Evolutionary conservation across 2,113 vertebrate species (phyloP), one percentile per base, ranked within the genome.

Genomic region (Noctilio leporinus): DNA sequence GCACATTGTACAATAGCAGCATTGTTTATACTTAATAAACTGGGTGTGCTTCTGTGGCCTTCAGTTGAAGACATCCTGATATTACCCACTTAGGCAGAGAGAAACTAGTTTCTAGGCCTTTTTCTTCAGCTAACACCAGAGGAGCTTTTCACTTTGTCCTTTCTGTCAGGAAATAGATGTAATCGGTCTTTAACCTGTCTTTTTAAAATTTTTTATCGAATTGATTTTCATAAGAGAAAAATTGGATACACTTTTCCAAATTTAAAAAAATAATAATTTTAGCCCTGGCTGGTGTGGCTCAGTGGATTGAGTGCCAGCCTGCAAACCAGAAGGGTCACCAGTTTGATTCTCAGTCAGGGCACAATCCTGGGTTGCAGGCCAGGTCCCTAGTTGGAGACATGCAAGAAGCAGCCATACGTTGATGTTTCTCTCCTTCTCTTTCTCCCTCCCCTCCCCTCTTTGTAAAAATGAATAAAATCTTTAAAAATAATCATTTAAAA

Each of bases 141-240:
- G 33, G 45, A 43, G 14, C 24, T 83, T 89, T 92, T 91, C 0
- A 33, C 12, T 86, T 87, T 89, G 15, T 70, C 82, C 38, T 78
- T 47, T 88, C 10, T 33, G 17, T 70, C 53, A 78, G 84, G 38
- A 93, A 81, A 64, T 83, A 70, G 22, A 38, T 67, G 5, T 93
- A 93, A 83, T 82, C 20, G 49, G 30, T 86, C 62, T 89, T 62
- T 40, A 92, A 33, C 26, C 59, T 65, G 51, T 76, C 45, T 51
- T 77, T 93, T 94, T 33, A 33, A 35, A 2, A 49, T 92, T 82
- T 92, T 89, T 72, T 65, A 35, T 89, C 2, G 87, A 49, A 67
- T 86, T 92, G 15, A 49, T 45, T 91, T 89, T 86, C 55, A 33
- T 47, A 55, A 92, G 35, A 72, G 53, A 80, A 94, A 87, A 94